Conservation (phyloP, 2,797 vertebrate species). For the Cyclura pinguis region DNA sequence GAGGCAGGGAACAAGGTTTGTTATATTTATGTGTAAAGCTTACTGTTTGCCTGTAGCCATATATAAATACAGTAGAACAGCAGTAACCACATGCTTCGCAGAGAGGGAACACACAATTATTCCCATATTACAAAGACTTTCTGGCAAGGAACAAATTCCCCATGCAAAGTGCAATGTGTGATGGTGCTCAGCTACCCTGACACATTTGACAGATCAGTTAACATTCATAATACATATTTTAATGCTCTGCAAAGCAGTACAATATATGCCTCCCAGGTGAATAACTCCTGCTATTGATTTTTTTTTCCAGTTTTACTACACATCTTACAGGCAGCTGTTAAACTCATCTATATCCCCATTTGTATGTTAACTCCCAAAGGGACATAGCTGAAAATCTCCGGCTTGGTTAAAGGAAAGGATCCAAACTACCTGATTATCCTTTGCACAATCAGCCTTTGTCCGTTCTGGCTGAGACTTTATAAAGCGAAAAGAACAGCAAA, state of each 20-base stretch:
- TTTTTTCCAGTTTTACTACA: conserved; percentile 20
- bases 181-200: neutral
- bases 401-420: neutral
- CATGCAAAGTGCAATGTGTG: neutral
- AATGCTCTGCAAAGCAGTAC: neutral
- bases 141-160: conserved; percentile 7
- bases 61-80: conserved; percentile 11
- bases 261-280: neutral
- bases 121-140: conserved; percentile 20
- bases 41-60: neutral
- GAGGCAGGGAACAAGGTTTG: neutral
- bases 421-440: neutral
- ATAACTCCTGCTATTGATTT: conserved; percentile 4
- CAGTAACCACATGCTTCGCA: neutral
- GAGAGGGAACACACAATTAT: conserved; percentile 4
- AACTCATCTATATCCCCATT: neutral
- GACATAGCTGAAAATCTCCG: neutral
- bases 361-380: conserved; percentile 1
- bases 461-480: neutral
- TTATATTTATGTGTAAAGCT: conserved; percentile 9
- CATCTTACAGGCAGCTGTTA: conserved; percentile 8
- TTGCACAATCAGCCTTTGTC: neutral
- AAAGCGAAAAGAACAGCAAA: neutral
- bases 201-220: neutral
- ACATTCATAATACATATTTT: neutral